Base-by-base conservation (phyloP, 2,888 invertebrate genomes). In the Drosophila percnosoma region DNA sequence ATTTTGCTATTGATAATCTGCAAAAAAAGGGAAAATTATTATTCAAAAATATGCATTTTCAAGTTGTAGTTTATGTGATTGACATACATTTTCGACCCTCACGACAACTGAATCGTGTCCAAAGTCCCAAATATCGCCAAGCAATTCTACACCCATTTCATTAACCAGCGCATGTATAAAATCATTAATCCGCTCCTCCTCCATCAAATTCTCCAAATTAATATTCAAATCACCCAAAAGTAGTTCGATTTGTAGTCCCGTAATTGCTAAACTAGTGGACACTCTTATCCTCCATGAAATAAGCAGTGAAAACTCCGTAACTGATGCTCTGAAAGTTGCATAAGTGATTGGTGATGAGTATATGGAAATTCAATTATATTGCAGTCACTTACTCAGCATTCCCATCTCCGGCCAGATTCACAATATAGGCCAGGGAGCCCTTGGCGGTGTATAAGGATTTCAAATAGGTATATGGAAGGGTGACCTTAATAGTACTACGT, bases 131-230 rank as follows among this genome's bases (percentile, higher is more conserved):
- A 89, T 21, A 68, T 92, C 92, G 31, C 83, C 85, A 24, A 93
- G 68, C 21, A 93, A 54, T 67, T 93, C 92, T 21, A 92, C 64
- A 2, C 90, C 82, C 71, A 92, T 53, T 80, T 91, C 89, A 71
- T 92, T 91, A 13, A 92, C 34, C n/a, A 92, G 58, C 27, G 81
- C 85, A 70, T 92, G 90, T 13, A 92, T 0, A 42, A 92, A 93
- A 1, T 80, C 74, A 62, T 87, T 87, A 3, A 92, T 65, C n/a
- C 92, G 83, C 0, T 90, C 79, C 33, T 92, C 91, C 45, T 91
- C 92, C 40, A 90, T 45, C 13, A 92, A 60, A 31, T 87, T 82
- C 4, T 89, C 90, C 31, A 91, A 83, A 45, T 91, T 62, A 0
- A 92, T 73, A 34, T 79, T 71, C 0, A 92, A 54, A 18, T 82